phyloP scores from a whole-genome alignment of 2,888 invertebrate species.

The Dolichopus griseipennis region DNA sequence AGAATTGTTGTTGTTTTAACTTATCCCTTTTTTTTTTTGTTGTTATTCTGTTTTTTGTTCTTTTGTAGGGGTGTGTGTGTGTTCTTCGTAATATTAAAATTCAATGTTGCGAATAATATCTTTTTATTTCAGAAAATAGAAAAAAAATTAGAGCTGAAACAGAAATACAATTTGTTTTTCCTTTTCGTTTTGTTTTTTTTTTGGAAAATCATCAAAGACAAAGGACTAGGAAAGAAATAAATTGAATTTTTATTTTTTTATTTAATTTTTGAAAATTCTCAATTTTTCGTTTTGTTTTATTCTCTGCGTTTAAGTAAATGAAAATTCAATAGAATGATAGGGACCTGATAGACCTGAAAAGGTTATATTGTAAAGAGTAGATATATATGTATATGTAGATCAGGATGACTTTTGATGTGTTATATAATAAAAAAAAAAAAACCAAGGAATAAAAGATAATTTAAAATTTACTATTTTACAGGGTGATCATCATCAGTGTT shows the following conservation, averaged over 20 bases:
- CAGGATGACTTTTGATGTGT: background rate
- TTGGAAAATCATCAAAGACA: background rate
- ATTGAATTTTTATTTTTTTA: background rate
- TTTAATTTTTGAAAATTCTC: background rate
- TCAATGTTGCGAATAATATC: slow-evolving; percentile 11
- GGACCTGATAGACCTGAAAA: background rate
- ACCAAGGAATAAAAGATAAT: too few relatives aligned
- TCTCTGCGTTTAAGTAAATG: background rate
- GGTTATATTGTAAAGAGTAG: background rate
- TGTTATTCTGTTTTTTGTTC: too few relatives aligned
- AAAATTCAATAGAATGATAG: background rate
- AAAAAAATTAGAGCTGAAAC: background rate
- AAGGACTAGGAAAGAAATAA: background rate
- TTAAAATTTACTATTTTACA: too few relatives aligned
- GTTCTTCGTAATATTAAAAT: background rate
- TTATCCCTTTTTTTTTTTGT: background rate
- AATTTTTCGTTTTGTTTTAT: background rate
- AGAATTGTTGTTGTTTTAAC: background rate
- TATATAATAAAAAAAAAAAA: too few relatives aligned
- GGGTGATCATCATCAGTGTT: too few relatives aligned
- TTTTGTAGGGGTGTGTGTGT: background rate
- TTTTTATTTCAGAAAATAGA: background rate
- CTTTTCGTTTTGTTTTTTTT: background rate
- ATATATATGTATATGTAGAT: too few relatives aligned
- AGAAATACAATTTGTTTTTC: background rate